Base-by-base conservation (phyloP, 2,888 invertebrate species). In the Oxycera nigricornis region DNA sequence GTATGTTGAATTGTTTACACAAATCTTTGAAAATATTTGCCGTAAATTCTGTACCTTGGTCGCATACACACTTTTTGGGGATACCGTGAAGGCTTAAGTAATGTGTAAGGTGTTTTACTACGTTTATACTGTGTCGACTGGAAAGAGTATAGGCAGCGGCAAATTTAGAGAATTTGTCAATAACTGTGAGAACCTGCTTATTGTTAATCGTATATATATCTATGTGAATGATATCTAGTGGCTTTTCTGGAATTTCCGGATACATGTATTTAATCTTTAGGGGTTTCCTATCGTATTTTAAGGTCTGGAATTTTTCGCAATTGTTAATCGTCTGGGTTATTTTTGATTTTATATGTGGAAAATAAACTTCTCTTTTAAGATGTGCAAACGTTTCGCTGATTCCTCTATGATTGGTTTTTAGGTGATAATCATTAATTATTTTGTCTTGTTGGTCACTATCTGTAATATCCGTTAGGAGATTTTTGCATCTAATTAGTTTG, bases 101-200 rank as follows among this genome's bases (percentile, higher is more conserved):
- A 7, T 72, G 31, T 9, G 20, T 55, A 17, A 72, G n/a, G 2
- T 3, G 14, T 11, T 55, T 72, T 20, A 57, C 17, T 2, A 72
- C 26, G 2, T 17, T 55, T 1, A 72, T 2, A 24, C 57, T 72
- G 24, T 57, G 35, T 67, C 57, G 17, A 14, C 55, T n/a, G 14
- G 41, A 2, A 22, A 73, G 17, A 11, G 57, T 73, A 39, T 67
- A 67, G 1, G 50, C 67, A 14, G 67, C 50, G 1, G 57, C 52
- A 22, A 73, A 73, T 39, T 73, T 73, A 1, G 73, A 65, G 24
- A 73, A 65, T 73, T 73, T 73, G 41, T 65, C 65, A 11, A 65
- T 39, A 2, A 65, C 52, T 3, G 65, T 73, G 14, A 67, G 35
- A 26, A 73, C 67, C 67, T 67, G 55, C 31, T 50, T 46, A 65